phyloP scores from a whole-genome alignment of 2,113 vertebrate genomes.

The Raphicerus campestris region DNA sequence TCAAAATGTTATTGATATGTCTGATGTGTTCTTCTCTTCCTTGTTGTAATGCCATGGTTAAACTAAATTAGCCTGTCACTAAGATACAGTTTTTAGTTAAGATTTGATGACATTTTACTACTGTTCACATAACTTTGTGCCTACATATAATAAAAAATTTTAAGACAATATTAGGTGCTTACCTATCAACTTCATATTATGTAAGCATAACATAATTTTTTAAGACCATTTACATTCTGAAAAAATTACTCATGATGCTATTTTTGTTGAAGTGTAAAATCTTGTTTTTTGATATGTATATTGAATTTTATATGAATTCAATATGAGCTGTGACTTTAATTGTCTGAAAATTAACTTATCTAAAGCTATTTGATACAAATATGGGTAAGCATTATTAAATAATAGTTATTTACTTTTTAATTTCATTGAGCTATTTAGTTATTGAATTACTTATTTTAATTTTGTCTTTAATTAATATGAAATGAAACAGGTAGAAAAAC shows the following conservation, averaged over 20 bases:
- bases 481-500: neutral
- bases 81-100: neutral
- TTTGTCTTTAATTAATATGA: neutral
- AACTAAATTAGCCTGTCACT: neutral
- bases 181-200: neutral
- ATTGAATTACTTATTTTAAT: neutral
- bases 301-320: neutral
- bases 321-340: neutral
- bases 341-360: neutral
- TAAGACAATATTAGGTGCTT: neutral
- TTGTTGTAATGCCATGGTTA: neutral
- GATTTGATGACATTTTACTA: neutral
- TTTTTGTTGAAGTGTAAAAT: neutral
- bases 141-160: neutral
- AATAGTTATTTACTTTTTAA: neutral
- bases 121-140: neutral
- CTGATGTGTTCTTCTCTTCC: neutral
- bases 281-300: neutral
- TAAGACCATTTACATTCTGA: neutral
- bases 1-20: neutral
- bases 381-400: neutral
- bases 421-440: neutral
- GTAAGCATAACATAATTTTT: neutral
- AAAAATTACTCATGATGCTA: neutral
- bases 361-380: neutral